These are phyloP conservation scores for Callipepla squamata DNA, from an alignment of 2,113 vertebrate genomes.

Conservation along the genomic window DNA sequence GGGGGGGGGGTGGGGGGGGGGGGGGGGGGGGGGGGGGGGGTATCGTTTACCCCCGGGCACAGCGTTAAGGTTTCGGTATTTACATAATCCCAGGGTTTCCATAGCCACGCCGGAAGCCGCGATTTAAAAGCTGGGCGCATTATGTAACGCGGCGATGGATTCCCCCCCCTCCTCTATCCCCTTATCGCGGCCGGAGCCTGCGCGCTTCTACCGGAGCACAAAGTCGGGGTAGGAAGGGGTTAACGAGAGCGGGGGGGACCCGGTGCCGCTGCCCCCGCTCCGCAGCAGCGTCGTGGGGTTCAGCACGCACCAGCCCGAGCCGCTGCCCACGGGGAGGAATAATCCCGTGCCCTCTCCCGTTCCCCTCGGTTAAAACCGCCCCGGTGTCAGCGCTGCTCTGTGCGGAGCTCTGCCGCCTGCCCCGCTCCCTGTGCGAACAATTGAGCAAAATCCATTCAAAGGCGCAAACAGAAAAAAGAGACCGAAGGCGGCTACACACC, in stretches of 20 bases:
- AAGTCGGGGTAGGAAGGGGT: no score
- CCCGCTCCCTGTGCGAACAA: slow-evolving; percentile 13
- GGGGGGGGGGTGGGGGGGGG: not conserved
- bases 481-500: slow-evolving; percentile 87
- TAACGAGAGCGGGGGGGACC: no score
- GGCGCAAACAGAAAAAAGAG: slow-evolving; percentile 64
- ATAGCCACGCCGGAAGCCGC: slow-evolving; percentile 73
- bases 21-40: not conserved
- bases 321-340: no score
- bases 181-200: no score
- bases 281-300: no score
- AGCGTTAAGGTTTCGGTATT: slow-evolving; percentile 49
- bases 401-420: no score
- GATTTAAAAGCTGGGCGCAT: slow-evolving; percentile 60
- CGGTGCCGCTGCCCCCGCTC: no score
- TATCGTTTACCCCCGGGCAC: not conserved
- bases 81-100: slow-evolving; percentile 68
- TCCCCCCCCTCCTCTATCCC: not conserved
- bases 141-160: slow-evolving; percentile 52
- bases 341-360: no score
- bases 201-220: no score
- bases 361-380: no score
- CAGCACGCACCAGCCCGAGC: no score
- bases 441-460: slow-evolving; percentile 66
- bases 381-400: no score